These are phyloP conservation scores for Rhea americana DNA, from an alignment of 2,113 vertebrate species.

Conservation along the genomic window DNA sequence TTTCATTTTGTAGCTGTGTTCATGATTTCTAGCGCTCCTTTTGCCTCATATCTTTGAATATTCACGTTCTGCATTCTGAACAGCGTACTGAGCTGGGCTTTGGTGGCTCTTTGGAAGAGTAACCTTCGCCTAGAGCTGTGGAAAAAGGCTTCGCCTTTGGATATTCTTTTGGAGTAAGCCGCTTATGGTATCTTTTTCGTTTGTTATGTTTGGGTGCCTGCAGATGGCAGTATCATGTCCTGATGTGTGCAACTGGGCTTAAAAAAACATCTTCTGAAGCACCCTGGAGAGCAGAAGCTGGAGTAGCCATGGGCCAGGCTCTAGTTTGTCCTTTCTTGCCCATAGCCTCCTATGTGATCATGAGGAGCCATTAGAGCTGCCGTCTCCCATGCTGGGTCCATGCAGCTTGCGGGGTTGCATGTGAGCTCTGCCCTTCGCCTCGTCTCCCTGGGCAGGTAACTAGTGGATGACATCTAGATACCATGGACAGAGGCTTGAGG, in stretches of 20 bases:
- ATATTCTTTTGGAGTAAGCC: not conserved
- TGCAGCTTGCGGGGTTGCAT: rapidly evolving
- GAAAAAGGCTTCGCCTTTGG: not conserved
- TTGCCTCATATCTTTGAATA: not conserved
- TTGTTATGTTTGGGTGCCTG: not conserved
- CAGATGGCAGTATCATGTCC: not conserved
- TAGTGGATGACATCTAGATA: not conserved
- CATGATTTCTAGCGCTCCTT: not conserved
- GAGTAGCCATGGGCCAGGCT: not conserved
- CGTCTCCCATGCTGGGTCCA: not conserved
- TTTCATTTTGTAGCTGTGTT: not conserved
- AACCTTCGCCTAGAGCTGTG: not conserved
- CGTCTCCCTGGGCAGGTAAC: not conserved
- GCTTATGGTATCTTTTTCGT: not conserved
- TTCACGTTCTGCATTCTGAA: not conserved
- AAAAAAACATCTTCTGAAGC: not conserved
- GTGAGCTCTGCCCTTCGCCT: rapidly evolving
- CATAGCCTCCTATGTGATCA: rapidly evolving
- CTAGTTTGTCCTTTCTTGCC: not conserved
- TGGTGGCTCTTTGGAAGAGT: not conserved
- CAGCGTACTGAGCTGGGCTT: rapidly evolving
- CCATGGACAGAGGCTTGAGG: rapidly evolving
- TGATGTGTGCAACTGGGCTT: rapidly evolving
- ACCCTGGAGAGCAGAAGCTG: not conserved
- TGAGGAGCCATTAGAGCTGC: not conserved